Percentiles rank a stretch among this genome's conserved stretches.
Conservation (phyloP, 1,140 invertebrate genomes). For the Globodera rostochiensis region DNA sequence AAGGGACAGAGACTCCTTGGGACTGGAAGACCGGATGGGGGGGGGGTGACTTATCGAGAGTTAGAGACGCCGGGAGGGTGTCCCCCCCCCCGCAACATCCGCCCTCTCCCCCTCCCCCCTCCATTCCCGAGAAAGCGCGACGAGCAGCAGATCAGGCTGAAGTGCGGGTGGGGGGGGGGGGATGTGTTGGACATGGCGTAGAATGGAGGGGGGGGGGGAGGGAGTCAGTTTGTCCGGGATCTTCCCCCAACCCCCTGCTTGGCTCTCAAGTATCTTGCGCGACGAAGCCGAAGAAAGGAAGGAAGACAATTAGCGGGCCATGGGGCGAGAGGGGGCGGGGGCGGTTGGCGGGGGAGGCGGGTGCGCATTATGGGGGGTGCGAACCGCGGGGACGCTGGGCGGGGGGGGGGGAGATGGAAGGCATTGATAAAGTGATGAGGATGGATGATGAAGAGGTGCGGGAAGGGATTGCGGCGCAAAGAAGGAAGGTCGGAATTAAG, state of each 20-base stretch:
- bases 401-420: not conserved
- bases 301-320: not conserved
- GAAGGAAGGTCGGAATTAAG: conserved; percentile 18
- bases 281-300: not conserved
- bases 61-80: not conserved
- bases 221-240: not conserved
- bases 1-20: not conserved
- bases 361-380: not conserved
- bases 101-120: not conserved
- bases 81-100: too few species aligned
- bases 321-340: not conserved
- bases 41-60: not conserved
- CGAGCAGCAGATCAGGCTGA: conserved; percentile 5
- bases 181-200: not conserved
- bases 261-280: conserved; percentile 6
- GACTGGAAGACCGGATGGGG: conserved; percentile 2
- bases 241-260: not conserved
- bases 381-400: not conserved
- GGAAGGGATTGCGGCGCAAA: conserved; percentile 9
- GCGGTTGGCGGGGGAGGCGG: not conserved
- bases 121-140: not conserved
- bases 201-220: not conserved
- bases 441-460: not conserved
- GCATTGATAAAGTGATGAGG: not conserved
- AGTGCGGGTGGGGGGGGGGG: not conserved